Evolutionary conservation across 2,113 vertebrate species (phyloP).

Genomic region (Passer domesticus): DNA sequence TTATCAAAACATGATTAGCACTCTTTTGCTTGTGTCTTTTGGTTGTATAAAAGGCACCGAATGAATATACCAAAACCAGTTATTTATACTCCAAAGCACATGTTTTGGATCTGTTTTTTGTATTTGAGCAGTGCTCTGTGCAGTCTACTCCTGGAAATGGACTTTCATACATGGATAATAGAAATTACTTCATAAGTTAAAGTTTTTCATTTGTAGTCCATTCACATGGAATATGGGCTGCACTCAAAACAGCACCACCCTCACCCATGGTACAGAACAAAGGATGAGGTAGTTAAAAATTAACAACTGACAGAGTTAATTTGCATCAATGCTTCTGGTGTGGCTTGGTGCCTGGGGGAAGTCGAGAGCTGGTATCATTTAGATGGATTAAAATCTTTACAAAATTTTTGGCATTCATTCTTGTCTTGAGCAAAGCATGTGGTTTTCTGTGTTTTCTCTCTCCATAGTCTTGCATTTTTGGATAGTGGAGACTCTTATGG

Average conservation of each 20-base stretch:
- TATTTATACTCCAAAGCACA: background rate
- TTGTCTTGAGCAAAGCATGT: background rate
- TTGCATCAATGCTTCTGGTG: background rate
- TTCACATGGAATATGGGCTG: background rate
- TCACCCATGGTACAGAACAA: background rate
- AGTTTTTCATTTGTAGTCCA: background rate
- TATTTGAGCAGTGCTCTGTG: background rate
- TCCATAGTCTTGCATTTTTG: background rate
- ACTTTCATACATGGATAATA: background rate
- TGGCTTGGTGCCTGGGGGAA: background rate
- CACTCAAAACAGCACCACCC: background rate
- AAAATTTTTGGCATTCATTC: conserved; percentile 2
- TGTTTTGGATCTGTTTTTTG: background rate
- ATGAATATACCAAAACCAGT: background rate
- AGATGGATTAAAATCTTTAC: conserved; percentile 26
- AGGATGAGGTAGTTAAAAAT: conserved; percentile 52
- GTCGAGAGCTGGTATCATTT: conserved; percentile 1
- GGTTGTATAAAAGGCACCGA: background rate
- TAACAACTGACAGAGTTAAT: conserved; percentile 49
- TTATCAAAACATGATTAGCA: background rate
- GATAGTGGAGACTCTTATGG: background rate
- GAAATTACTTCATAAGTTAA: background rate
- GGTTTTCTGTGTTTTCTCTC: background rate
- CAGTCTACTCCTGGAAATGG: background rate
- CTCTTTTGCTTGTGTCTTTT: background rate